Base-by-base conservation (phyloP, 2,888 invertebrate genomes). In the Hoplodrina ambigua region DNA sequence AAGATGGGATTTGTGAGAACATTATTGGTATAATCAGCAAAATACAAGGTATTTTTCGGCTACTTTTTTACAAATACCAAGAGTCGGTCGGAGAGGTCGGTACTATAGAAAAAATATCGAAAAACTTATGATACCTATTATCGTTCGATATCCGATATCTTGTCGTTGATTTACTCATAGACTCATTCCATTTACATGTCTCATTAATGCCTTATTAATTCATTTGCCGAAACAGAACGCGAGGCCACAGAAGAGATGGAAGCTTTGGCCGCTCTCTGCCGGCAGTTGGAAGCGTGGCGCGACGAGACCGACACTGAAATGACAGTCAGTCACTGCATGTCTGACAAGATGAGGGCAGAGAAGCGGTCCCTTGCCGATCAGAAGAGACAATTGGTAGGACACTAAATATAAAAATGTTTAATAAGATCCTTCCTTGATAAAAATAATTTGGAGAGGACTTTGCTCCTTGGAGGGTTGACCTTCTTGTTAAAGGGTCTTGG, bases 281-380 rank as follows among this genome's bases (percentile, higher is more conserved):
- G 93, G 11, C 97, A 97, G 86, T 94, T 97, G 85, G 93, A 95
- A 20, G 85, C 96, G 57, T 97, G 97, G 97, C 97, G 97, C 73
- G 93, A 96, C 17, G 97, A 97, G 85, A 96, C 97, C 0, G 96
- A 97, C 70, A 96, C 96, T 0, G 96, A 97, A 72, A 90, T 97
- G 64, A 94, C 96, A 1, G 94, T 97, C 83, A 97, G 97, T 69
- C 96, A 97, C 85, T 96, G 97, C 78, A 96, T 97, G 86, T 96
- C 97, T 0, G 97, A 97, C 82, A 97, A 97, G 91, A 96, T 97
- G 86, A 92, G 94, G 55, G 92, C 94, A 13, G 96, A 97, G 84
- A 97, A 97, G 85, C 87, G 91, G 25, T 91, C 92, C 25, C 88
- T 97, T 37, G 94, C 96, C 0, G 95, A 96, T 54, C 97, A 97